Base-by-base conservation (phyloP, 2,888 invertebrate genomes). In the Dolichomitus sp. region DNA sequence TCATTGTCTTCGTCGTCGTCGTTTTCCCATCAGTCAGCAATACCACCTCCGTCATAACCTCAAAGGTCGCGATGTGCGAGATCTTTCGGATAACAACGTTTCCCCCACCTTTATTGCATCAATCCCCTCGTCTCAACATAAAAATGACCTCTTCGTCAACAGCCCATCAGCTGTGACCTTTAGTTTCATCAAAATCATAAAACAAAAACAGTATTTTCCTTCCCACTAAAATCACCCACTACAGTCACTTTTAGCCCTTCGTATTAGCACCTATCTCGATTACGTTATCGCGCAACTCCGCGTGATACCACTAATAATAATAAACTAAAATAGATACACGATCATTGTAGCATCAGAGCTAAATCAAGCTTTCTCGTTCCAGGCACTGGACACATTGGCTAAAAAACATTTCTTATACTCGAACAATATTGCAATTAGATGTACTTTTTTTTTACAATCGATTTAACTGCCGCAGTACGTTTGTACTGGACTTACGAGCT, bases 41-140 rank as follows among this genome's bases (percentile, higher is more conserved):
- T 42, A 23, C 68, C 42, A 50, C 37, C 63, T 59, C 52, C 42
- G 68, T 45, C 78, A 76, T 78, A 72, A 81, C 80, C 81, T 84
- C 70, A 45, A 83, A 83, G 33, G 23, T 66, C 33, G 69, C 69
- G 33, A n/a, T 6, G 7, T 2, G 6, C 59, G 30, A 59, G 59
- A 30, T 30, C 12, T 57, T n/a, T 37, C 7, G 27, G 23, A 12
- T 27, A 45, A 2, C 33, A 23, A 70, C 75, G 59, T 14, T 65
- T 19, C 12, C n/a, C 27, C 66, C 12, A 37, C 37, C n/a, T 37
- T 37, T 33, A 9, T 17, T 14, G 19, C 42, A 59, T 14, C 61
- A 61, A 50, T 11, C 6, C 14, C 19, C 45, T 30, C 37, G 37
- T n/a, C 17, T 33, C 52, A 12, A 7, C 23, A 14, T n/a, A 19